phyloP scores from a whole-genome alignment of 2,888 invertebrate genomes.

The Drosophila merina region DNA sequence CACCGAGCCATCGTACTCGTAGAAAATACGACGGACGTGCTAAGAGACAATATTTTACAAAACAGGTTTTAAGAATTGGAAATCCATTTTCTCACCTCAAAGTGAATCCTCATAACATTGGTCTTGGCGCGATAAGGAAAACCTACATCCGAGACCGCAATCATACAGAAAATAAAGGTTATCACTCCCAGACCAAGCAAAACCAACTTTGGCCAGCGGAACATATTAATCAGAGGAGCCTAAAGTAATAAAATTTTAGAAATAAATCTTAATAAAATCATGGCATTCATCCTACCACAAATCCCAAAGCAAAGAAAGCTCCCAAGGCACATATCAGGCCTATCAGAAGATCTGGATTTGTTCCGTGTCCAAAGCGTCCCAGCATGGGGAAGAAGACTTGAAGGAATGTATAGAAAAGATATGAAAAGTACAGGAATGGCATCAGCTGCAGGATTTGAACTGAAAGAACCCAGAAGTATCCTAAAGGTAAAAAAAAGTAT shows the following conservation, averaged over 20 bases:
- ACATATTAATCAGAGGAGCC: conserved; percentile 81
- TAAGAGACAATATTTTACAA: conserved; percentile 57
- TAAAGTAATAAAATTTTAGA: conserved; percentile 28
- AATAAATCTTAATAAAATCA: not conserved
- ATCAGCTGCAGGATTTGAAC: conserved; percentile 82
- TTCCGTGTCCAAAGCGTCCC: conserved; percentile 85
- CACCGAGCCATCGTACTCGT: conserved; percentile 81
- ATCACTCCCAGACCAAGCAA: conserved; percentile 64
- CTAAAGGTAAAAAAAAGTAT: conserved; percentile 42
- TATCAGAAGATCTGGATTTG: conserved; percentile 86
- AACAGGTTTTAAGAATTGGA: not conserved
- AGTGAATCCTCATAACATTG: conserved; percentile 85
- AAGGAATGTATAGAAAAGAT: conserved; percentile 84
- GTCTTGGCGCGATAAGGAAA: conserved; percentile 86
- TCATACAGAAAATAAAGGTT: conserved; percentile 75
- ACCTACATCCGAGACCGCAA: conserved; percentile 85
- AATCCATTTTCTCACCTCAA: conserved; percentile 83
- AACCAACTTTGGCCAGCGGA: conserved; percentile 75
- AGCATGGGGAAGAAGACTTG: conserved; percentile 86
- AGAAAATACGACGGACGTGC: conserved; percentile 84
- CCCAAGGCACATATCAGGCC: conserved; percentile 81
- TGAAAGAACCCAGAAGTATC: conserved; percentile 69
- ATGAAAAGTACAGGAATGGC: conserved; percentile 84
- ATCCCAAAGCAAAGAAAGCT: conserved; percentile 79
- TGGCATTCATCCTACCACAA: conserved; percentile 71